phyloP scores from a whole-genome alignment of 2,113 vertebrate species.

The Anguilla rostrata region DNA sequence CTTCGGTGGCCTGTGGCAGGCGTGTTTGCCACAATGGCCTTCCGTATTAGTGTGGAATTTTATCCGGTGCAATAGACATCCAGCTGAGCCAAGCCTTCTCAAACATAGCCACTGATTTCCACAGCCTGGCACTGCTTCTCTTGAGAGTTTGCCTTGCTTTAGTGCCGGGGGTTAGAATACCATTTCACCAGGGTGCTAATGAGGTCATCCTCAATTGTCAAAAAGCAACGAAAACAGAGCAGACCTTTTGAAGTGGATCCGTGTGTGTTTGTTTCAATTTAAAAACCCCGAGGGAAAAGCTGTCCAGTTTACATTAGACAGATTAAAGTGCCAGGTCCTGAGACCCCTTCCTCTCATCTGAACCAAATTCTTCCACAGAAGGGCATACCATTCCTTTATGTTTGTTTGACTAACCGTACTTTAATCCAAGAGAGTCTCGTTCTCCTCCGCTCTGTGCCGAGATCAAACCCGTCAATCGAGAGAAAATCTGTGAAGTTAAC shows the following conservation, averaged over 20 bases:
- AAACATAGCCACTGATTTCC: not conserved
- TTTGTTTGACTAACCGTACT: not conserved
- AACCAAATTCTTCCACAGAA: not conserved
- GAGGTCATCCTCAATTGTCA: conserved; percentile 18
- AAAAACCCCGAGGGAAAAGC: not conserved
- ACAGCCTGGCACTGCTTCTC: not conserved
- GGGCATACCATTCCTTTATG: not conserved
- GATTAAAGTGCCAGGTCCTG: not conserved
- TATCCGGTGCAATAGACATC: not conserved
- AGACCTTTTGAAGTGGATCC: not conserved
- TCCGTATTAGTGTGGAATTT: not conserved
- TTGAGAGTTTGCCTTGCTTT: conserved; percentile 3
- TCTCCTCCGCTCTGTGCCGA: not conserved
- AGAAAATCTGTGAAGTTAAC: not conserved
- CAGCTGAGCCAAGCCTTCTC: not conserved
- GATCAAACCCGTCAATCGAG: not conserved
- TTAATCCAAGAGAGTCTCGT: not conserved
- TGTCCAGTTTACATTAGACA: not conserved
- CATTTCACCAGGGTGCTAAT: conserved; percentile 23
- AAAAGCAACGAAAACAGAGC: not conserved
- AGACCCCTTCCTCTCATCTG: not conserved
- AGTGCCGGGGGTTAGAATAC: conserved; percentile 3
- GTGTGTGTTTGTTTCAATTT: conserved; percentile 19
- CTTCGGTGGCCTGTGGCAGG: no score
- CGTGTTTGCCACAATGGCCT: no score